Percentiles rank a stretch among this genome's conserved stretches.
These are phyloP conservation scores for Blastobasis lacticolella DNA, from an alignment of 2,888 invertebrate genomes.

Conservation along the genomic window DNA sequence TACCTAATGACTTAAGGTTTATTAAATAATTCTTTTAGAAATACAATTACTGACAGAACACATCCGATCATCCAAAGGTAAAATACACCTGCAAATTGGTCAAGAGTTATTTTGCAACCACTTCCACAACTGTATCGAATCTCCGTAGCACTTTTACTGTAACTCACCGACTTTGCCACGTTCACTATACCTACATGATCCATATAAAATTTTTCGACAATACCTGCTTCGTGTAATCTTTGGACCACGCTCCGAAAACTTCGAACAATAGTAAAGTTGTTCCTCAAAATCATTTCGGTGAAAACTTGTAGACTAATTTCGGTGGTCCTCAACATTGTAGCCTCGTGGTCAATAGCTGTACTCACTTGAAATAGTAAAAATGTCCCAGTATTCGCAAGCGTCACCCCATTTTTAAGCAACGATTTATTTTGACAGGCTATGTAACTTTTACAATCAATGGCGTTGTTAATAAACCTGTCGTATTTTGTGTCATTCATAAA, in stretches of 20 bases:
- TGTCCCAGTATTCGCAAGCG: conserved; percentile 32
- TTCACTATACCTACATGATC: conserved; percentile 42
- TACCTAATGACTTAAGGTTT: background rate
- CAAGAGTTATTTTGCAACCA: conserved; percentile 45
- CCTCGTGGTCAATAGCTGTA: conserved; percentile 43
- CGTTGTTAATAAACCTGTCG: conserved; percentile 28
- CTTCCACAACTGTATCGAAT: conserved; percentile 45
- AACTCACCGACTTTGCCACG: conserved; percentile 32
- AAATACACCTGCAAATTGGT: conserved; percentile 38
- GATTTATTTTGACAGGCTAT: conserved; percentile 29
- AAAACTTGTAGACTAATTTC: conserved; percentile 42
- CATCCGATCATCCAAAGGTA: conserved; percentile 45
- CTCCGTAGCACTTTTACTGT: conserved; percentile 31
- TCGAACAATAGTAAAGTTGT: conserved; percentile 25
- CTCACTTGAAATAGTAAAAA: conserved; percentile 35
- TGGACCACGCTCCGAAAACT: conserved; percentile 27
- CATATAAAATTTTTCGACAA: conserved; percentile 35
- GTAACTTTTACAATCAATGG: conserved; percentile 33
- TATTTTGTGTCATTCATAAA: conserved; percentile 38
- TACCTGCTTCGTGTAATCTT: conserved; percentile 48
- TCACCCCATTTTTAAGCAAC: conserved; percentile 34
- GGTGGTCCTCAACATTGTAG: conserved; percentile 30
- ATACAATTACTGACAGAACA: conserved; percentile 28
- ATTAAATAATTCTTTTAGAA: conserved; percentile 31
- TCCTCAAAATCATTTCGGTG: conserved; percentile 49